Conservation (phyloP, 2,888 invertebrate species). For the Priocnemis perturbator region DNA sequence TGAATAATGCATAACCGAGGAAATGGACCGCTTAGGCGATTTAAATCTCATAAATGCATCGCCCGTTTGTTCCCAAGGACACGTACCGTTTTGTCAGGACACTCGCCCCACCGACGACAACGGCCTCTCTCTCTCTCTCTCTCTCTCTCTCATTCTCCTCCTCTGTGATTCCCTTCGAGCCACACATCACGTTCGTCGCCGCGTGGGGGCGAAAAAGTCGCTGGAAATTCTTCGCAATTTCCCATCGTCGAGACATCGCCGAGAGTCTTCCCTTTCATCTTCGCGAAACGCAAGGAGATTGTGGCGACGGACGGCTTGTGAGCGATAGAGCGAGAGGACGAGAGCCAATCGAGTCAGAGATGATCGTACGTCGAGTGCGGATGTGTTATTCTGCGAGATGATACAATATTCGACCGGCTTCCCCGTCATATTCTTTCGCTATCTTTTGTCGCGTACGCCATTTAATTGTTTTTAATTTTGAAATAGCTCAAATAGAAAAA, state of each 20-base stretch:
- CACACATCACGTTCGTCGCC: conserved; percentile 9
- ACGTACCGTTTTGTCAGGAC: conserved; percentile 60
- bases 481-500: too few relatives aligned
- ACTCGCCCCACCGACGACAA: conserved; percentile 34
- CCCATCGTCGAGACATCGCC: neutral
- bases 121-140: conserved; percentile 17
- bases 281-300: conserved; percentile 6
- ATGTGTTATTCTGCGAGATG: too few relatives aligned
- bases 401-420: too few relatives aligned
- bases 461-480: too few relatives aligned
- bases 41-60: conserved; percentile 74
- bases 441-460: too few relatives aligned
- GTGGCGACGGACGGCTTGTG: neutral
- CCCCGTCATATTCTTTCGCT: too few relatives aligned
- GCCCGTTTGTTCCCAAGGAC: conserved; percentile 59
- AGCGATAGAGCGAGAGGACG: conserved; percentile 1
- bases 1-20: conserved; percentile 72
- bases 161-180: conserved; percentile 10
- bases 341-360: conserved; percentile 1
- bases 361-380: neutral
- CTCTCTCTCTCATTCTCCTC: neutral
- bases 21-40: conserved; percentile 74
- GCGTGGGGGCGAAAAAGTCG: neutral
- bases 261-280: conserved; percentile 8
- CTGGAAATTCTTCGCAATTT: conserved; percentile 8